Evolutionary conservation across 2,113 vertebrate species (phyloP).

Genomic region (Loxodonta africana): DNA sequence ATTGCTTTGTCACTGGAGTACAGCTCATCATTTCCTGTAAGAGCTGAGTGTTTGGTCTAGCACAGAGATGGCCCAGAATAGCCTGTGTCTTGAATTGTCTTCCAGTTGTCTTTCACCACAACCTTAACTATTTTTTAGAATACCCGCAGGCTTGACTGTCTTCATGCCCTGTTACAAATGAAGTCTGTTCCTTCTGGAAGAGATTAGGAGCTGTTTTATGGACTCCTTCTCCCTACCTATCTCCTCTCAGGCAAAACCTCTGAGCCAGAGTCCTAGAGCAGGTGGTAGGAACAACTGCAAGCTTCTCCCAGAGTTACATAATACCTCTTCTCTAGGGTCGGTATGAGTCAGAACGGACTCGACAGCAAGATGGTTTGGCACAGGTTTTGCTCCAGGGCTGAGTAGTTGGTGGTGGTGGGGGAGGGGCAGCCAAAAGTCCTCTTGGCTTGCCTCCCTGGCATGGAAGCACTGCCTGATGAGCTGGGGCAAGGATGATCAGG

Average conservation of each 20-base stretch:
- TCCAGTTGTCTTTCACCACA: not conserved
- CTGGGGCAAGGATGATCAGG: not conserved
- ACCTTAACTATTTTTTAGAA: not conserved
- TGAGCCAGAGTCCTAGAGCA: not conserved
- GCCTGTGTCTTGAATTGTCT: not conserved
- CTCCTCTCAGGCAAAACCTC: not conserved
- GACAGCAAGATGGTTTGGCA: no score
- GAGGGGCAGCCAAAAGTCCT: no score
- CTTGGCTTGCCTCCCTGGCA: not conserved
- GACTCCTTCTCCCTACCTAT: not conserved
- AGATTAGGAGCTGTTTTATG: no score
- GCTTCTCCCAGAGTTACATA: no score
- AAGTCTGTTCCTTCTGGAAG: not conserved
- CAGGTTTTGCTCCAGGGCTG: not conserved
- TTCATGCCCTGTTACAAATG: not conserved
- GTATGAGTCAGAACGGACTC: no score
- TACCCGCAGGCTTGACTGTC: not conserved
- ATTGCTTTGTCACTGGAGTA: not conserved
- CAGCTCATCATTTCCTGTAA: not conserved
- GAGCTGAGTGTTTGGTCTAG: not conserved
- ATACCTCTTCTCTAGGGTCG: not conserved
- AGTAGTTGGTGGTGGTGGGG: not conserved
- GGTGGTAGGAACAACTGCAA: no score
- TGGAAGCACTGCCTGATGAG: not conserved
- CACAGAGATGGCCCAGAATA: not conserved